Evolutionary conservation across 1,140 invertebrate species (phyloP).

Genomic region (Sinonovacula constricta): DNA sequence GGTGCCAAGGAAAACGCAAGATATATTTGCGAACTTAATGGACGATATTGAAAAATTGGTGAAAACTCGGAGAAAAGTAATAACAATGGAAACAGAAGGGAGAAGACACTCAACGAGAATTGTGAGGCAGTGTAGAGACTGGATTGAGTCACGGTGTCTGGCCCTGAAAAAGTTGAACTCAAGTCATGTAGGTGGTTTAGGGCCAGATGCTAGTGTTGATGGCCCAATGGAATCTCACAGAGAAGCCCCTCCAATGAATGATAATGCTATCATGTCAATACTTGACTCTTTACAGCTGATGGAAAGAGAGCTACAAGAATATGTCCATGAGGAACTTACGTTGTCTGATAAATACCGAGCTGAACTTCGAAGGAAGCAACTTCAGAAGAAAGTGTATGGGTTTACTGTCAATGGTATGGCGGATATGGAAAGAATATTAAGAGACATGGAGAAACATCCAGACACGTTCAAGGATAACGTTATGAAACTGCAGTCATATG

Average conservation of each 20-base stretch:
- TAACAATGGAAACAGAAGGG: constrained; percentile 46
- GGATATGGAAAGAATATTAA: constrained; percentile 32
- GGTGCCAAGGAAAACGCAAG: constrained; percentile 43
- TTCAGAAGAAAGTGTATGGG: constrained; percentile 39
- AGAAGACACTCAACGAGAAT: constrained; percentile 46
- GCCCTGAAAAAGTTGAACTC: constrained; percentile 28
- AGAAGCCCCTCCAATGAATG: constrained; percentile 20
- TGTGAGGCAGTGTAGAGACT: constrained; percentile 46
- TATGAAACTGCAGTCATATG: constrained; percentile 4
- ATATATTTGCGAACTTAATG: constrained; percentile 47
- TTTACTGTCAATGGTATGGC: constrained; percentile 44
- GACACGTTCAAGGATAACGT: constrained; percentile 28
- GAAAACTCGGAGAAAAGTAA: constrained; percentile 34
- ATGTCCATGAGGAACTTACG: constrained; percentile 40
- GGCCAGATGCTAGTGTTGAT: neutral
- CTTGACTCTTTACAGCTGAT: constrained; percentile 38
- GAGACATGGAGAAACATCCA: constrained; percentile 29
- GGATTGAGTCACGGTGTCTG: constrained; percentile 30
- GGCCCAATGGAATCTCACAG: constrained; percentile 4
- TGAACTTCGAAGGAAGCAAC: constrained; percentile 37
- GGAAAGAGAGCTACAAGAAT: constrained; percentile 43
- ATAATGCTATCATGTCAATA: constrained; percentile 49
- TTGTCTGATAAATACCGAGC: constrained; percentile 34
- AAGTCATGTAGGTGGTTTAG: neutral
- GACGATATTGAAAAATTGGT: constrained; percentile 51